Evolutionary conservation across 2,797 vertebrate species (phyloP).

Genomic region (Characodon lateralis): DNA sequence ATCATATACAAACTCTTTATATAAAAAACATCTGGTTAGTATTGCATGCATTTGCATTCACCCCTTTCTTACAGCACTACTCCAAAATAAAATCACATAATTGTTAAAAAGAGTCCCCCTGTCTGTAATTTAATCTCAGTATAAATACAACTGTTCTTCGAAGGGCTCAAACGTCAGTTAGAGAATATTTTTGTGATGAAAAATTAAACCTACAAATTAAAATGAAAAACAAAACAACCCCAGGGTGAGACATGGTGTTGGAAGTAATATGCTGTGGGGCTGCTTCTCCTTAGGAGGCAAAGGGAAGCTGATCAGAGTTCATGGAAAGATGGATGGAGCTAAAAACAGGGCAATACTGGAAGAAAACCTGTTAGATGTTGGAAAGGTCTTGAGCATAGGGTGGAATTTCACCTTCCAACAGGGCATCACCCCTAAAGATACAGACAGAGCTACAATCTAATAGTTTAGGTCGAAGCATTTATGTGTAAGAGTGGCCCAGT

Average conservation of each 20-base stretch:
- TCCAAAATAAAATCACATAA: neutral
- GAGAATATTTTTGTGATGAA: neutral
- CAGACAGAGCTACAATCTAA: neutral
- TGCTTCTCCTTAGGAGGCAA: too few relatives aligned
- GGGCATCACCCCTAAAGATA: neutral
- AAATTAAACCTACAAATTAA: neutral
- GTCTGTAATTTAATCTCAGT: neutral
- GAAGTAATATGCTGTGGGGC: neutral
- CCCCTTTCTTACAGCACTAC: neutral
- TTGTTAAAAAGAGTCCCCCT: neutral
- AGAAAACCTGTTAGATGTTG: too few relatives aligned
- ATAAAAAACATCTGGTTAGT: neutral
- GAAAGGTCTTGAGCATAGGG: neutral
- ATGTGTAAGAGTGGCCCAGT: too few relatives aligned
- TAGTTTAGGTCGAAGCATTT: neutral
- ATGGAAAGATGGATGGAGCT: neutral
- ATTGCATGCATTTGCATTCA: neutral
- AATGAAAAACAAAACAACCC: neutral
- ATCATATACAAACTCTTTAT: too few relatives aligned
- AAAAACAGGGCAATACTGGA: neutral
- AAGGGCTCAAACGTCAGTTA: too few relatives aligned
- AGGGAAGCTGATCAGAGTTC: neutral
- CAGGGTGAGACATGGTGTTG: neutral
- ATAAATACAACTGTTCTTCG: neutral
- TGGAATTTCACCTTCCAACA: neutral